Percentiles rank a stretch among this genome's conserved stretches.
These are phyloP conservation scores for Patiria miniata DNA, from an alignment of 35 echinoderm and acorn worm genomes.

Conservation along the genomic window DNA sequence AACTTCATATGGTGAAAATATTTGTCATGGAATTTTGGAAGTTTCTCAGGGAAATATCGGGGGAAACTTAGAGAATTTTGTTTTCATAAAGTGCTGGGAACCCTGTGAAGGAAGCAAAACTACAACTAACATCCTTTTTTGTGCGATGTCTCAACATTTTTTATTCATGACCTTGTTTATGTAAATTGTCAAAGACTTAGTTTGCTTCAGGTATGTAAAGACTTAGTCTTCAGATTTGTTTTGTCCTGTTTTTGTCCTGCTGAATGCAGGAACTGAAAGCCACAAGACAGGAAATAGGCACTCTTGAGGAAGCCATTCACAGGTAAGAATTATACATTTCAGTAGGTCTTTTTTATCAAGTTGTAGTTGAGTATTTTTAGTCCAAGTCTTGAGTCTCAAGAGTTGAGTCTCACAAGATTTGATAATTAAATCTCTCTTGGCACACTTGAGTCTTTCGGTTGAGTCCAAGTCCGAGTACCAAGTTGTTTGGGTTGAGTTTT, in stretches of 20 bases:
- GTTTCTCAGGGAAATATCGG: no score
- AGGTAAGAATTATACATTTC: conserved; percentile 2
- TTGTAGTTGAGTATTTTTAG: no score
- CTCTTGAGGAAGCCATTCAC: not conserved
- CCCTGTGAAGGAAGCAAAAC: not conserved
- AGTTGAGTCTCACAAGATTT: no score
- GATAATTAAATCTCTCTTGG: not conserved
- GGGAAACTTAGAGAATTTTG: no score
- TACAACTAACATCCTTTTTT: not conserved
- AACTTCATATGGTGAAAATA: not conserved
- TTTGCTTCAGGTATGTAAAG: not conserved
- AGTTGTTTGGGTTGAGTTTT: no score
- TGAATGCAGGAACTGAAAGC: not conserved
- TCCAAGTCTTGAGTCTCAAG: not conserved
- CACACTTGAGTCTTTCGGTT: no score
- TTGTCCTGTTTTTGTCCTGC: not conserved
- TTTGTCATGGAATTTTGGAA: no score
- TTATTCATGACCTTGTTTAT: not conserved
- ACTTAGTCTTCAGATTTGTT: not conserved
- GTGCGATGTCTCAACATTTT: not conserved
- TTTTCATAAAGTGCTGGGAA: no score
- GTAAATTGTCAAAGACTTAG: not conserved
- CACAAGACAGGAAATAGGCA: not conserved
- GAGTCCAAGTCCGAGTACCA: no score
- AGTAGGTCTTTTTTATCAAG: no score